Base-by-base conservation (phyloP, 2,113 vertebrate species). In the Oenanthe oenanthe region DNA sequence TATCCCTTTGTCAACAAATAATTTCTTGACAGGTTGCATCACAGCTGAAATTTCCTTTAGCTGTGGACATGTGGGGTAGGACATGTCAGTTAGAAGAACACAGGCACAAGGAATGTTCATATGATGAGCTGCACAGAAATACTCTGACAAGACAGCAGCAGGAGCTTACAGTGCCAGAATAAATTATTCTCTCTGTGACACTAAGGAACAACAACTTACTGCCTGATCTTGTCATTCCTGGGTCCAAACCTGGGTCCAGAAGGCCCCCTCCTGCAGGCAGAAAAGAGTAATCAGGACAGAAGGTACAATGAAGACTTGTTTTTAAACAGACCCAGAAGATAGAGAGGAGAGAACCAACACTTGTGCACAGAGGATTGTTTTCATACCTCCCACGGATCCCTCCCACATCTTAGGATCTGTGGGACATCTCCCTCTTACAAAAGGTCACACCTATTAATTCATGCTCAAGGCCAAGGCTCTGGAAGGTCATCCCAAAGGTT, bases 141-240 rank as follows among this genome's bases (percentile, higher is more conserved):
- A 20, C 14, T 34, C 24, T 8, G 5, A 14, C 28, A 72, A 67
- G 28, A 45, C 42, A 81, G 45, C 43, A 90, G 19, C 50, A 43
- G 54, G n/a, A 72, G 34, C n/a, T 67, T 16, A 13, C 28, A n/a
- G 63, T 14, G 40, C 13, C 76, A 38, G 29, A n/a, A 75, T 25
- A 74, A 85, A 73, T 32, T 12, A 40, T 31, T 47, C 66, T 48
- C 45, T 74, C 43, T 40, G 40, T 42, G 78, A 92, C 48, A 78
- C 72, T 36, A 51, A 40, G 72, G 13, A 86, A 58, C 70, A 89
- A 21, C 72, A 94, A 99, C 99, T 98, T 98, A 99, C 99, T 99
- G 98, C 96, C 99, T 99, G 96, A 99, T 98, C 98, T 99, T 99
- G 96, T 99, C 99, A 98, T 98, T 99, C 97, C 98, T 99, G 60